Percentiles rank a stretch among this genome's conserved stretches.
These are phyloP conservation scores for Trachelus stipa DNA, from an alignment of 2,888 invertebrate species.

Conservation along the genomic window DNA sequence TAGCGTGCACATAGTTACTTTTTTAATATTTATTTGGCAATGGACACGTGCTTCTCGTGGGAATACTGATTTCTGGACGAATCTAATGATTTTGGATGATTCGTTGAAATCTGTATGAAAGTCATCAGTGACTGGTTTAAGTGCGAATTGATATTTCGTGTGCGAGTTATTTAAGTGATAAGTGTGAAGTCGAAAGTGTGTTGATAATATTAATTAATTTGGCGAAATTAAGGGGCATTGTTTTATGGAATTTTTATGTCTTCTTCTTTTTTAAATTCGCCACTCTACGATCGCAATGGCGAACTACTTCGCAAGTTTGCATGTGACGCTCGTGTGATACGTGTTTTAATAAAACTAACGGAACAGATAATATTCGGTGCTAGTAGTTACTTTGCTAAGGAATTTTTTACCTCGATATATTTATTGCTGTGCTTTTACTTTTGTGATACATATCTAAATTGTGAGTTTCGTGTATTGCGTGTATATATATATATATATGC, in stretches of 20 bases:
- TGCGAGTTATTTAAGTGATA: not conserved
- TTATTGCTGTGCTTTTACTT: not conserved
- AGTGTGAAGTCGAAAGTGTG: not conserved
- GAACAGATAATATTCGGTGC: not conserved
- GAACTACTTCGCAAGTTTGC: not conserved
- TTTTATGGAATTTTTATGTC: not conserved
- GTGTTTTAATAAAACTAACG: not conserved
- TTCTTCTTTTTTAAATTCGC: not conserved
- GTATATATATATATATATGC: not conserved
- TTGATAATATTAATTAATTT: not conserved
- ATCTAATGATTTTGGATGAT: not conserved
- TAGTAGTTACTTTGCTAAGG: not conserved
- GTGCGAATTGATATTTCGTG: not conserved
- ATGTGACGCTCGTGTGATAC: not conserved
- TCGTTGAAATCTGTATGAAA: not conserved
- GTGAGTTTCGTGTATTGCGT: not conserved
- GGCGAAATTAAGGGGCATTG: not conserved
- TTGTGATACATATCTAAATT: not conserved
- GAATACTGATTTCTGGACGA: not conserved
- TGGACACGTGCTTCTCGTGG: not conserved
- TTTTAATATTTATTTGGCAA: not conserved
- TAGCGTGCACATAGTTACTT: not conserved
- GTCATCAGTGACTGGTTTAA: not conserved
- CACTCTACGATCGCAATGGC: not conserved
- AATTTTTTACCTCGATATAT: not conserved